These are phyloP conservation scores for Gastrophryne carolinensis DNA, from an alignment of 2,797 vertebrate genomes.

Conservation along the genomic window DNA sequence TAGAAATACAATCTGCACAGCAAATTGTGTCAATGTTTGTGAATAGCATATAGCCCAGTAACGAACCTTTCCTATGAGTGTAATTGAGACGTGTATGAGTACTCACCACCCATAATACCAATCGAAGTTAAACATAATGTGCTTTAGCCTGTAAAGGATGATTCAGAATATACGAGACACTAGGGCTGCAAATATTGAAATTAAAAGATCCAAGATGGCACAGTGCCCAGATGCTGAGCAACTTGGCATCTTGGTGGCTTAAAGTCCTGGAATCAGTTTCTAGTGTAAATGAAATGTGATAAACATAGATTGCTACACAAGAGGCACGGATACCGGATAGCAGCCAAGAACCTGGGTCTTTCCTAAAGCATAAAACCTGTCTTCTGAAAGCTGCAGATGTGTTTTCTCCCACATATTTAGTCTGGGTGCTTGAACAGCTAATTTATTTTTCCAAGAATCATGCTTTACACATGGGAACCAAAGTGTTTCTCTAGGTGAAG, in stretches of 20 bases:
- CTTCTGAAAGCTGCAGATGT: too few relatives aligned
- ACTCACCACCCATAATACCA: background rate
- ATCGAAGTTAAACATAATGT: slow-evolving; percentile 4
- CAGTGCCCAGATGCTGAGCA: slow-evolving; percentile 9
- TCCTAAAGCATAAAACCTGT: too few relatives aligned
- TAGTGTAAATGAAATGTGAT: too few relatives aligned
- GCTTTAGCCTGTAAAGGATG: background rate
- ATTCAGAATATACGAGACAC: slow-evolving; percentile 1
- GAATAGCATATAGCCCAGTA: background rate
- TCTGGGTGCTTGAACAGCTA: too few relatives aligned
- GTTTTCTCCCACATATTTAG: too few relatives aligned
- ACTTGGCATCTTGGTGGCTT: slow-evolving; percentile 18
- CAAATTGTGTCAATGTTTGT: background rate
- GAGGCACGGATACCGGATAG: too few relatives aligned
- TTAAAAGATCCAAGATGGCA: slow-evolving; percentile 7
- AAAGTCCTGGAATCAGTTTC: slow-evolving; percentile 12
- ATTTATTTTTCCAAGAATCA: too few relatives aligned
- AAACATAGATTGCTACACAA: too few relatives aligned
- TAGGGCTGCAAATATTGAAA: slow-evolving; percentile 4
- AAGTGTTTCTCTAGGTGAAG: too few relatives aligned
- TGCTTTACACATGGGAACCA: too few relatives aligned
- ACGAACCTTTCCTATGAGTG: background rate
- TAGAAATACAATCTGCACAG: background rate
- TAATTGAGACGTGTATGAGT: background rate
- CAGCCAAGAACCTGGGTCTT: too few relatives aligned